Conservation (phyloP, 37 sponge, comb jelly and placozoan genomes). For the Hexactinellida sp. region DNA sequence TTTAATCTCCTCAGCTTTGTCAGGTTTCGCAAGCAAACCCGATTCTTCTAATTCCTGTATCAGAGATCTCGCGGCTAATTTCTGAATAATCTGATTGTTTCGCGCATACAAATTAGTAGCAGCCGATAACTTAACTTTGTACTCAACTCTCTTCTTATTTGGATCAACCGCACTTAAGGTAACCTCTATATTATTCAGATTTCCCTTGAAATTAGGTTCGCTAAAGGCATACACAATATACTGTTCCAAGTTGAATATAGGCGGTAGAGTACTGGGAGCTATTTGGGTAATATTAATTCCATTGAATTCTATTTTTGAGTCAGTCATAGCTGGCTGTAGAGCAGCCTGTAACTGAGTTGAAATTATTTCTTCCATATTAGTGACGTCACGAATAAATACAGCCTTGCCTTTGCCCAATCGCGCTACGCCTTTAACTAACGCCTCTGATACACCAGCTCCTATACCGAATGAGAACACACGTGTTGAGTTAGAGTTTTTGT, state of each 20-base stretch:
- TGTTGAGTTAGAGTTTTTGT: constrained; percentile 21
- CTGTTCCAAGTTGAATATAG: constrained; percentile 37
- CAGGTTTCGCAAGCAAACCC: not conserved
- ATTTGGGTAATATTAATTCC: not conserved
- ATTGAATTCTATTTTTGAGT: not conserved
- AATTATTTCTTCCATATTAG: not conserved
- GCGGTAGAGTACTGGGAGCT: constrained; percentile 27
- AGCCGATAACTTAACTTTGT: not conserved
- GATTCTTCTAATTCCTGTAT: not conserved
- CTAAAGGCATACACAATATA: constrained; percentile 31
- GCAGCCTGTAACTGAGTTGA: constrained; percentile 20
- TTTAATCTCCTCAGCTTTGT: not conserved
- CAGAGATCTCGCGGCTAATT: not conserved
- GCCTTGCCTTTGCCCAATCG: constrained; percentile 54
- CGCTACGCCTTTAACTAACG: constrained; percentile 65
- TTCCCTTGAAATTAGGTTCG: not conserved
- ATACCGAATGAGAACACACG: constrained; percentile 60
- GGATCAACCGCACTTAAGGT: not conserved
- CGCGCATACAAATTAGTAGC: not conserved
- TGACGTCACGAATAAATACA: constrained; percentile 33
- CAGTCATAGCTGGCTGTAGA: constrained; percentile 19
- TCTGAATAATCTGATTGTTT: not conserved
- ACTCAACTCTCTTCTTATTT: not conserved
- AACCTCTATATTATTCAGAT: not conserved
- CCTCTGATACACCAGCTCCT: constrained; percentile 68